phyloP scores from a whole-genome alignment of 2,113 vertebrate species.

The Stomatorhinus ivindoensis region DNA sequence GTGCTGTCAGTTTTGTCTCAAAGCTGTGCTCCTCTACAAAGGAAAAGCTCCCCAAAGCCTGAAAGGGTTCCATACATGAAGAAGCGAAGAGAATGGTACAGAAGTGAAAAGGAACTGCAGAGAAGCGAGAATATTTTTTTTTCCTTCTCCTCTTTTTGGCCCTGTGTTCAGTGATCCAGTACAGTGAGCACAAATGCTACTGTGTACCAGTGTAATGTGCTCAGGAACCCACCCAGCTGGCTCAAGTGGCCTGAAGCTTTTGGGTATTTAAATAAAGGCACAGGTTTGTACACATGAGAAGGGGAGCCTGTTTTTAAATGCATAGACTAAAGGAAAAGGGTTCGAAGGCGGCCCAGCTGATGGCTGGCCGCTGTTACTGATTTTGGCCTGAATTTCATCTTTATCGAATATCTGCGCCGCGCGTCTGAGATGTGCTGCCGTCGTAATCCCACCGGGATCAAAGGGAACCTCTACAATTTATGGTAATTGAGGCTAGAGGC shows the following conservation, averaged over 20 bases:
- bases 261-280: constrained; percentile 21
- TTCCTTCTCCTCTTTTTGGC: constrained; percentile 28
- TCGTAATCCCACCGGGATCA: constrained; percentile 30
- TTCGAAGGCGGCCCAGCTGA: background rate
- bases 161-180: constrained; percentile 55
- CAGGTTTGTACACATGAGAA: constrained; percentile 3
- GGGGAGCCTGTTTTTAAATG: constrained; percentile 7
- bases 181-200: constrained; percentile 54
- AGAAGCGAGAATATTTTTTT: constrained; percentile 42
- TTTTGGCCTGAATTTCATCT: background rate
- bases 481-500: constrained; percentile 26
- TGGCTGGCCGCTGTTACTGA: background rate
- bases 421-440: constrained; percentile 13
- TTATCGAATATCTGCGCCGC: background rate
- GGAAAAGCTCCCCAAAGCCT: constrained; percentile 26
- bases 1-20: constrained; percentile 2
- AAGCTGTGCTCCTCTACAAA: constrained; percentile 27
- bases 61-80: constrained; percentile 53
- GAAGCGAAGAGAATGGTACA: constrained; percentile 44
- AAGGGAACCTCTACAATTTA: constrained; percentile 32
- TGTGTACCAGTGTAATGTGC: constrained; percentile 38
- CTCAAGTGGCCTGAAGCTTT: constrained; percentile 14
- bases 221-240: constrained; percentile 36
- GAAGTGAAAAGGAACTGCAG: constrained; percentile 42
- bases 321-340: background rate